These are phyloP conservation scores for Papilio elwesi DNA, from an alignment of 2,888 invertebrate genomes.

Conservation along the genomic window DNA sequence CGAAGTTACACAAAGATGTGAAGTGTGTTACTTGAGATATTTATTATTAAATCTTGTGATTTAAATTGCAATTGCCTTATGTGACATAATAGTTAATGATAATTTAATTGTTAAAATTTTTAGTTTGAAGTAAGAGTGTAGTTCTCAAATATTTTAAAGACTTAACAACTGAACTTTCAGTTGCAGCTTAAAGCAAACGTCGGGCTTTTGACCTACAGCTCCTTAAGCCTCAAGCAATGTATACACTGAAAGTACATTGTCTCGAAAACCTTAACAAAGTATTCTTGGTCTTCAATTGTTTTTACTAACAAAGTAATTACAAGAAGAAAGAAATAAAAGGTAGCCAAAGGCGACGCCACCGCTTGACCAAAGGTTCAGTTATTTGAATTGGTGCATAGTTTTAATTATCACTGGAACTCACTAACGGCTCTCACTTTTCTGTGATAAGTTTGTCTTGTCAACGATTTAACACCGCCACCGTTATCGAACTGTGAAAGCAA, in stretches of 20 bases:
- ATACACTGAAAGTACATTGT: background rate
- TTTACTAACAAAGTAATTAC: constrained; percentile 35
- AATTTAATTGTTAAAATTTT: no score
- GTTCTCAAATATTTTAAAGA: background rate
- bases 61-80: no score
- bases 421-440: constrained; percentile 61
- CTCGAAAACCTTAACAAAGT: constrained; percentile 22
- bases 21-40: no score
- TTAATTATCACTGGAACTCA: constrained; percentile 47
- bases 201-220: constrained; percentile 13
- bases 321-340: constrained; percentile 15
- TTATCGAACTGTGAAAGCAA: constrained; percentile 78
- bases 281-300: constrained; percentile 26
- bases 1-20: no score
- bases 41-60: no score
- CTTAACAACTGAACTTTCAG: background rate
- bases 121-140: no score
- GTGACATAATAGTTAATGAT: no score
- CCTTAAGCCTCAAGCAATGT: constrained; percentile 1
- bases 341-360: constrained; percentile 23
- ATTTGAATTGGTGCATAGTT: constrained; percentile 27
- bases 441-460: constrained; percentile 70
- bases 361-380: constrained; percentile 18
- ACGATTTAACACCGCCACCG: constrained; percentile 72
- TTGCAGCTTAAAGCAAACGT: constrained; percentile 10